Percentiles rank a stretch among this genome's conserved stretches.
phyloP scores from a whole-genome alignment of 1,140 invertebrate genomes.

The Nasonia vitripennis region DNA sequence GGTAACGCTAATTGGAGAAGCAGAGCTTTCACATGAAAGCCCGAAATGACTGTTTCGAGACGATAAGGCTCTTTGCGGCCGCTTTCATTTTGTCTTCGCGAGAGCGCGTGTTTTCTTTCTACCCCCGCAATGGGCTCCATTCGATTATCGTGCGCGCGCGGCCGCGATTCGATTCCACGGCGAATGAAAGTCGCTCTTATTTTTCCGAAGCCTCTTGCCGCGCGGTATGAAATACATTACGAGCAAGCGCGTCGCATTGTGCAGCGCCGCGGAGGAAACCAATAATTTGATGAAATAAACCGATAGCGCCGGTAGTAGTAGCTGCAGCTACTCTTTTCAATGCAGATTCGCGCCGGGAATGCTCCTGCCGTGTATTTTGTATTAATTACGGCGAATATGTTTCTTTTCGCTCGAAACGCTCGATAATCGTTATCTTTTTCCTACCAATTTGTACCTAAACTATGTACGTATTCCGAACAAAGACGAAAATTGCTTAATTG shows the following conservation, averaged over 20 bases:
- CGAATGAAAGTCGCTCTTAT: background rate
- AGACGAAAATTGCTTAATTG: no score
- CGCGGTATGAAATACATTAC: background rate
- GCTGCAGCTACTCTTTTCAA: background rate
- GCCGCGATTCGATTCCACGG: background rate
- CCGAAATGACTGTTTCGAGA: slow-evolving; percentile 54
- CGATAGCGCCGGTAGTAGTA: no score
- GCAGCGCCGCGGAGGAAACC: background rate
- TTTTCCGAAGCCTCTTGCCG: background rate
- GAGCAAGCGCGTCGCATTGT: background rate
- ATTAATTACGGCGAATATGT: no score
- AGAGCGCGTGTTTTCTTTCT: background rate
- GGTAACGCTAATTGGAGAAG: slow-evolving; percentile 60
- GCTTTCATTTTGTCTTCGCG: slow-evolving; percentile 33
- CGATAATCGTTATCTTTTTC: no score
- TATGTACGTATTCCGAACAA: no score
- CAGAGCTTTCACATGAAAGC: slow-evolving; percentile 55
- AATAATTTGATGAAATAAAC: background rate
- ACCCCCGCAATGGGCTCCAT: background rate
- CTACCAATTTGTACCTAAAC: no score
- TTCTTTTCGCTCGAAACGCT: no score
- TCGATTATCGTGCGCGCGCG: slow-evolving; percentile 24
- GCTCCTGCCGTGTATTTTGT: no score
- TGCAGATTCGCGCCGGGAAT: background rate
- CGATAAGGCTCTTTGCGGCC: slow-evolving; percentile 51